Base-by-base conservation (phyloP, 2,888 invertebrate genomes). In the Drosophila neutralis region DNA sequence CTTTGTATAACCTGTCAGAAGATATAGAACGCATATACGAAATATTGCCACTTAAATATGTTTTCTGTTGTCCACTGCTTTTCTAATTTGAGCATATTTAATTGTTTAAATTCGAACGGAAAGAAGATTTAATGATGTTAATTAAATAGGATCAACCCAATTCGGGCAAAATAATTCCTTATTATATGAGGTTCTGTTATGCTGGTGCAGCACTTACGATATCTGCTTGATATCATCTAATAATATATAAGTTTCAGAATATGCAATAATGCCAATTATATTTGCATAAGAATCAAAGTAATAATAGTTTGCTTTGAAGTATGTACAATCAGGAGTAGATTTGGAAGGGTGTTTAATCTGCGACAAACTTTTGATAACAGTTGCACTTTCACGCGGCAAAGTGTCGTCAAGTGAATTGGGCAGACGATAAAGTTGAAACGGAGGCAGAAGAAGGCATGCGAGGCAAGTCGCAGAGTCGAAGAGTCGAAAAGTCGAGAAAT, bases 351-450 rank as follows among this genome's bases (percentile, higher is more conserved):
- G 29, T 51, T 51, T 1, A 51, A 51, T 51, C 11, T 5, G 29
- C 29, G 29, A 8, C 29, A 10, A 27, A 51, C 6, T 29, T 29
- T 51, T 18, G 52, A 52, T 52, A 21, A 21, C 13, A 33, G 29
- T 33, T 31, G 51, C 78, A 74, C 69, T 78, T 81, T 81, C 69
- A 74, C 79, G 79, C 77, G 79, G 49, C 73, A 74, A 84, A 84
- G 80, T 83, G 85, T 79, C 77, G 80, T 73, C 80, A 76, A 80
- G 80, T 75, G 78, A 64, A 60, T 53, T 54, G 68, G 21, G 31
- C 27, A 15, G 35, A 53, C 21, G 53, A 15, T 33, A 33, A 33
- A 11, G 11, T 33, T 5, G 35, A 6, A 24, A 15, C 21, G 13
- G 42, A 3, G 4, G 24, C 15, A 45, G 40, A 15, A 31, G 29